Evolutionary conservation across 1,140 invertebrate genomes (phyloP).

Genomic region (Pinna nobilis): DNA sequence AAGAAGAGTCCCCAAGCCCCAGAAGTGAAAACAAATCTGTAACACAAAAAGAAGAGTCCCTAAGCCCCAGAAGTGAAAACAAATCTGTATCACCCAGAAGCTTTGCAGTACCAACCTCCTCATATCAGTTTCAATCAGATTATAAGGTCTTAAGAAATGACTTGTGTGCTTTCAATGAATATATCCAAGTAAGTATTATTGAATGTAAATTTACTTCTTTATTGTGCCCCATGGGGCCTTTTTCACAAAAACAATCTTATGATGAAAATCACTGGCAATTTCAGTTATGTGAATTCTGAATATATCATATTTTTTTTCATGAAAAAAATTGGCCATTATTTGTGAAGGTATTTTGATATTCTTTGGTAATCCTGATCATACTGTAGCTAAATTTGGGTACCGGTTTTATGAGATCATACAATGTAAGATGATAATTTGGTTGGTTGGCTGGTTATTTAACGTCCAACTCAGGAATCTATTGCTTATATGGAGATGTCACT

Average conservation of each 20-base stretch:
- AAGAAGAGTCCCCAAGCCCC: neutral
- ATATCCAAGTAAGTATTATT: constrained; percentile 61
- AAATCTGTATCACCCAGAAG: constrained; percentile 49
- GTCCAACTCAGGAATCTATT: no score
- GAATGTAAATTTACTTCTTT: neutral
- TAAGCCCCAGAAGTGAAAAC: constrained; percentile 26
- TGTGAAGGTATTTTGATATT: no score
- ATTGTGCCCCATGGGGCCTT: neutral
- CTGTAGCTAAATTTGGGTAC: no score
- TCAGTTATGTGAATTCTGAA: no score
- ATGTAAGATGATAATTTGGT: no score
- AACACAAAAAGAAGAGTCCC: neutral
- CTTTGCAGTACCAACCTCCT: constrained; percentile 59
- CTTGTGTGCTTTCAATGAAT: constrained; percentile 63
- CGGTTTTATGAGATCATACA: no score
- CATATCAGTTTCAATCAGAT: constrained; percentile 74
- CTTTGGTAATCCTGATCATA: no score
- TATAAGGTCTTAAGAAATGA: constrained; percentile 69
- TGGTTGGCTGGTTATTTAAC: no score
- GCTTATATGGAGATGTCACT: no score
- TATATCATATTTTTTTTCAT: no score
- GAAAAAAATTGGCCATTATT: no score
- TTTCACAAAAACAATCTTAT: no score
- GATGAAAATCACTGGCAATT: neutral
- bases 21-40: constrained; percentile 48